Conservation (phyloP, 2,113 vertebrate genomes). For the Rallus limicola region DNA sequence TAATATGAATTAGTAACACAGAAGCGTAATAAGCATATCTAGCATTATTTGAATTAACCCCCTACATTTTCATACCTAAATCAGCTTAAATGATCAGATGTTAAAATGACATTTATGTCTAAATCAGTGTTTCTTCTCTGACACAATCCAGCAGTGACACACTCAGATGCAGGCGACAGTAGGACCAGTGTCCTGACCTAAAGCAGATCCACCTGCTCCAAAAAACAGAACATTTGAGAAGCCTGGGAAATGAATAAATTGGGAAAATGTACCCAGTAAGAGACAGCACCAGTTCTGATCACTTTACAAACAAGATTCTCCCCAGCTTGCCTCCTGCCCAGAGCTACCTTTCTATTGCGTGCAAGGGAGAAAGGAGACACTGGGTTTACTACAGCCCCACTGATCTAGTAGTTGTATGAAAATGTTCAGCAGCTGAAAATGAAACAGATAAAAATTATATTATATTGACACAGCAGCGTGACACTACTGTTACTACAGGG, state of each 20-base stretch:
- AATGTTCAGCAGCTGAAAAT: not conserved
- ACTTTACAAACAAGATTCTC: not conserved
- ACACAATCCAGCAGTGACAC: not conserved
- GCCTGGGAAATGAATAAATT: not conserved
- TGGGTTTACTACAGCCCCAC: not conserved
- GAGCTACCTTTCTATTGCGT: not conserved
- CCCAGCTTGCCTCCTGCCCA: not conserved
- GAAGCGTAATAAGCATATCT: not conserved
- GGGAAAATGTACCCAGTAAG: not conserved
- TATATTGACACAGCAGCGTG: not conserved
- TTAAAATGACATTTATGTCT: not conserved
- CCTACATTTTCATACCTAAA: not conserved
- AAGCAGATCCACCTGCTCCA: not conserved
- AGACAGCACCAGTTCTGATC: not conserved
- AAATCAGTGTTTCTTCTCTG: not conserved
- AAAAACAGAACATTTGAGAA: rapidly evolving
- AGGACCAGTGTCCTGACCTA: not conserved
- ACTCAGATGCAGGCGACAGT: rapidly evolving
- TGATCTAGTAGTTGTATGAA: not conserved
- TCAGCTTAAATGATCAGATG: not conserved
- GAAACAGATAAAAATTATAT: not conserved
- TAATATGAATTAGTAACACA: not conserved
- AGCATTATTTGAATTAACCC: not conserved
- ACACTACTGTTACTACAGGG: not conserved
- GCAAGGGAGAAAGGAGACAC: not conserved